Percentiles rank a stretch among this genome's conserved stretches.
phyloP scores from a whole-genome alignment of 1,140 invertebrate species.

The Zophobas atratus region DNA sequence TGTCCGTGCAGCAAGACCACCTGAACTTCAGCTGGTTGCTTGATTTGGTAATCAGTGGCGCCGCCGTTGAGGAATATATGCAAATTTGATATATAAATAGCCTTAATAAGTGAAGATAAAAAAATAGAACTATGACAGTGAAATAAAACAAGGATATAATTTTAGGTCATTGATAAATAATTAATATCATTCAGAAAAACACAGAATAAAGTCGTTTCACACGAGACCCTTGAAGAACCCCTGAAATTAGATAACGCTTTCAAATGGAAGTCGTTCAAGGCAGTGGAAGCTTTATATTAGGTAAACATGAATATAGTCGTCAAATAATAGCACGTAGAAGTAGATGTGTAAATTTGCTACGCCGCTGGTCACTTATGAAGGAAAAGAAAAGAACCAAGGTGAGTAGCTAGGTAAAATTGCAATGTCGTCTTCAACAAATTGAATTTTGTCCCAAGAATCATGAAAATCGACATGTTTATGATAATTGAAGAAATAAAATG shows the following conservation, averaged over 20 bases:
- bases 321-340: too few species aligned
- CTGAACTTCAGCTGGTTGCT: neutral
- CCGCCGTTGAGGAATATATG: too few species aligned
- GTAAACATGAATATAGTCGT: too few species aligned
- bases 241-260: neutral
- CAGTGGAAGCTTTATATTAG: too few species aligned
- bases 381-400: neutral
- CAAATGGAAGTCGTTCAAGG: neutral
- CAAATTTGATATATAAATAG: too few species aligned
- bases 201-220: neutral
- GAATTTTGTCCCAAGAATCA: conserved; percentile 63
- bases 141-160: too few species aligned
- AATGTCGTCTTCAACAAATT: conserved; percentile 62
- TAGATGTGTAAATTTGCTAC: too few species aligned
- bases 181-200: neutral
- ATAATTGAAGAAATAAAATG: conserved; percentile 67
- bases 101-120: too few species aligned
- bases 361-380: too few species aligned
- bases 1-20: neutral
- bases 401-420: conserved; percentile 52
- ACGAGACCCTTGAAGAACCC: neutral
- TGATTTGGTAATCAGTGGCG: too few species aligned
- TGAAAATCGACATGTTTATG: conserved; percentile 65
- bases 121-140: too few species aligned
- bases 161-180: too few species aligned